These are phyloP conservation scores for Phrynosoma blainvillii DNA, from an alignment of 2,113 vertebrate genomes.

Conservation along the genomic window DNA sequence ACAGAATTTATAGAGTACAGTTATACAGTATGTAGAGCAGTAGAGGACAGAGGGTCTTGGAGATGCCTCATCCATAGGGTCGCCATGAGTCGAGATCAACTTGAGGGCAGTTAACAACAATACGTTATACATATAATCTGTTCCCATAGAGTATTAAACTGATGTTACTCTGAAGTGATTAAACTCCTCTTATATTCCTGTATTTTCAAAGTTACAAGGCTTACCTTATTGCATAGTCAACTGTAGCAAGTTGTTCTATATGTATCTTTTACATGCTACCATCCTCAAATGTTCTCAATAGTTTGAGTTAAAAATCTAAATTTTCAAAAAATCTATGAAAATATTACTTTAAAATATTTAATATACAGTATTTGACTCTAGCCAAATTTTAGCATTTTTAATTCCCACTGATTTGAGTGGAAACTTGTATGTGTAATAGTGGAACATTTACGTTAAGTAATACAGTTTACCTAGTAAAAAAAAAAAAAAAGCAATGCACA, in stretches of 20 bases:
- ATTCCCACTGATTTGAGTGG: neutral
- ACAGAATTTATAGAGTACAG: no score
- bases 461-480: neutral
- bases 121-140: no score
- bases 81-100: no score
- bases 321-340: neutral
- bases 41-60: no score
- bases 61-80: no score
- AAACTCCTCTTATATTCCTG: neutral
- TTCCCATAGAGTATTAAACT: neutral
- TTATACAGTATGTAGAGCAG: no score
- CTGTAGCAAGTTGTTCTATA: neutral
- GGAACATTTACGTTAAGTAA: neutral
- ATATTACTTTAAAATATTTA: neutral
- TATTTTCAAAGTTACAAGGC: no score
- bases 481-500: rapidly evolving
- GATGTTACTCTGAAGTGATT: neutral
- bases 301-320: neutral
- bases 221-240: neutral
- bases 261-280: neutral
- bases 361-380: neutral
- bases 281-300: neutral
- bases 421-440: neutral
- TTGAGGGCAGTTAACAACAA: no score
- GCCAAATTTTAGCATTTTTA: neutral